Percentiles rank a stretch among this genome's conserved stretches.
Conservation (phyloP, 92 coral and sea anemone genomes). For the Epizoanthus rinbou region DNA sequence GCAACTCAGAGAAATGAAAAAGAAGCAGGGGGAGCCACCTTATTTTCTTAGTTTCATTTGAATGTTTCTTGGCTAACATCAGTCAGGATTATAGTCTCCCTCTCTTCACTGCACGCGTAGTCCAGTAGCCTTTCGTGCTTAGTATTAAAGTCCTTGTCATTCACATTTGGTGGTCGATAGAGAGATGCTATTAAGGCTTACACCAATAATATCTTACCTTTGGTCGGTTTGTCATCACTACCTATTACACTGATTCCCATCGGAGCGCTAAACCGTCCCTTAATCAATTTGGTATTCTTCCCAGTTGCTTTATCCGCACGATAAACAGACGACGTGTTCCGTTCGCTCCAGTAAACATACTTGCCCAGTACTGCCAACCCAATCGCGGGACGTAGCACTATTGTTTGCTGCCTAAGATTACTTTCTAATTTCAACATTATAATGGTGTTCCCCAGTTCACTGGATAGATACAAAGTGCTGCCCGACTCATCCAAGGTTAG, state of each 20-base stretch:
- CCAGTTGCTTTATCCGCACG: conserved; percentile 31
- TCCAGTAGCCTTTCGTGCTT: too few relatives aligned
- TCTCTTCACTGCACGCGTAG: too few relatives aligned
- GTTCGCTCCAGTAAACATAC: conserved; percentile 19
- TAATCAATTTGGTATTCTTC: not conserved
- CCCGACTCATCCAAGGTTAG: conserved; percentile 11
- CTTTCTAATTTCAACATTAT: not conserved
- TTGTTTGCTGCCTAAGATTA: not conserved
- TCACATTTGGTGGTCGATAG: too few relatives aligned
- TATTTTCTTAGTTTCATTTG: too few relatives aligned
- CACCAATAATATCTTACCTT: not conserved
- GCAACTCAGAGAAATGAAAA: too few relatives aligned
- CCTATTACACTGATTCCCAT: conserved; percentile 11
- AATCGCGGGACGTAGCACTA: not conserved
- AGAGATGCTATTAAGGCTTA: too few relatives aligned
- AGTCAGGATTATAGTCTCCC: too few relatives aligned
- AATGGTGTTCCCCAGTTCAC: not conserved
- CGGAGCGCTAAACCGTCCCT: not conserved
- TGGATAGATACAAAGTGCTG: conserved; percentile 2
- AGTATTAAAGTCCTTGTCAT: too few relatives aligned
- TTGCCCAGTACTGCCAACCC: conserved; percentile 23
- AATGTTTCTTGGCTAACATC: too few relatives aligned
- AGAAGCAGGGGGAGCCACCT: too few relatives aligned
- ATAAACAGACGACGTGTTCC: conserved; percentile 10
- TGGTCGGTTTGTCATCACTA: not conserved